Evolutionary conservation across 1,140 invertebrate species (phyloP).

Genomic region (Tetragnatha versicolor): DNA sequence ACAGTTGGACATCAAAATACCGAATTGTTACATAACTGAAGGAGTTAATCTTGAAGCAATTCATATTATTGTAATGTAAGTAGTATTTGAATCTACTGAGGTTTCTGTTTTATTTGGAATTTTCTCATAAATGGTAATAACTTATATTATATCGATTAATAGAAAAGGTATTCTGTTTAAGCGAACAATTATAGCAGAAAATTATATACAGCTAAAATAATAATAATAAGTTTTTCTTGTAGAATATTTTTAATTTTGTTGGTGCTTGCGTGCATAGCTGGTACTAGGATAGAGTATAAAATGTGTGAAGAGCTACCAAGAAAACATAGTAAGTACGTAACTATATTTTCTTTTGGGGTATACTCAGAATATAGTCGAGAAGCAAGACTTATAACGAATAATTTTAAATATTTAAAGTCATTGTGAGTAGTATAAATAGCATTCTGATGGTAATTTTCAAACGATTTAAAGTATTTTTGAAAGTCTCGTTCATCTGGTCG

Average conservation of each 20-base stretch:
- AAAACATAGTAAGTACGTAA: constrained; percentile 14
- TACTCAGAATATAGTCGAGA: too few species aligned
- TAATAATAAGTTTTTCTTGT: not conserved
- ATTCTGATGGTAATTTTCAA: too few species aligned
- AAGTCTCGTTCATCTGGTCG: too few species aligned
- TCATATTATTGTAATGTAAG: constrained; percentile 33
- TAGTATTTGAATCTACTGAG: not conserved
- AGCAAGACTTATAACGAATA: too few species aligned
- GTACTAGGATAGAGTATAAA: constrained; percentile 13
- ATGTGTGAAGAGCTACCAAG: not conserved
- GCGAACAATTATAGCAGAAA: too few species aligned
- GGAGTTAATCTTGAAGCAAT: not conserved
- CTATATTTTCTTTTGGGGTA: too few species aligned
- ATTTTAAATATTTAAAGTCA: too few species aligned
- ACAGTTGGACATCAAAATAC: constrained; percentile 1
- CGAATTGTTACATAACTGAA: constrained; percentile 37
- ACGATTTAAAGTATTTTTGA: too few species aligned
- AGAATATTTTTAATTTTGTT: constrained; percentile 16
- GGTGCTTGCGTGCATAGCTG: not conserved
- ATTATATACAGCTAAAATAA: too few species aligned
- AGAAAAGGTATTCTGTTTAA: too few species aligned
- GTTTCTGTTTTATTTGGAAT: not conserved
- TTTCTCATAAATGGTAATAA: not conserved
- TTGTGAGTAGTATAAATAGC: too few species aligned
- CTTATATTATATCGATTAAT: too few species aligned